A percentile compares a stretch with the other conserved stretches of the same genome.
phyloP scores from a whole-genome alignment of 2,888 invertebrate genomes.

The Eristalis pertinax region DNA sequence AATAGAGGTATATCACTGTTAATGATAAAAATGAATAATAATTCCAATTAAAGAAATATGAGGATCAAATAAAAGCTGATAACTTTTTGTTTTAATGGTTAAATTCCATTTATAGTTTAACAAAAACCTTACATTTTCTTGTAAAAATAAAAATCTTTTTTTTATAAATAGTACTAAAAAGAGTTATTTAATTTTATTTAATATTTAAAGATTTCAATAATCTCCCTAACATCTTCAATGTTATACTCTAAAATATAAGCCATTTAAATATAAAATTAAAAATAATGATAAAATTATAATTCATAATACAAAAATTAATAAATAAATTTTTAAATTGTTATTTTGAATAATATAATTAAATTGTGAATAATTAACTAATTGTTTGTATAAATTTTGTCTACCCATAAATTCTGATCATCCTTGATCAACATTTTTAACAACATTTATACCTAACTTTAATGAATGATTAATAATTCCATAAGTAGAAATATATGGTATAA shows the following conservation, averaged over 20 bases:
- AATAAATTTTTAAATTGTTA: conserved; percentile 83
- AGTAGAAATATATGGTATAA: conserved; percentile 83
- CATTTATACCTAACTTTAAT: conserved; percentile 81
- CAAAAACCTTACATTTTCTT: conserved; percentile 85
- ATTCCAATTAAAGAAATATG: too few relatives aligned
- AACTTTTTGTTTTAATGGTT: too few relatives aligned
- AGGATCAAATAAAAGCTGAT: too few relatives aligned
- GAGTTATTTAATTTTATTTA: too few relatives aligned
- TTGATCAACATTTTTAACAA: conserved; percentile 82
- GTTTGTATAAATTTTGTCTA: conserved; percentile 80
- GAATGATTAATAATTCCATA: too few relatives aligned
- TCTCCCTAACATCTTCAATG: conserved; percentile 82
- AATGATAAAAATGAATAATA: too few relatives aligned
- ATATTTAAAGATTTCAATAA: conserved; percentile 75
- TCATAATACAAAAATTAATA: conserved; percentile 82
- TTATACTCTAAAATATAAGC: conserved; percentile 81
- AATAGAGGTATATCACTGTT: too few relatives aligned
- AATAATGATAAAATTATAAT: conserved; percentile 75
- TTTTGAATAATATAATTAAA: conserved; percentile 81
- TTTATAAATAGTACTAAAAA: conserved; percentile 77
- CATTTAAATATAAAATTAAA: conserved; percentile 78
- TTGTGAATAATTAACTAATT: conserved; percentile 81
- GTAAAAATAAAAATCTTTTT: conserved; percentile 83
- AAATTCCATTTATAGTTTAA: too few relatives aligned
- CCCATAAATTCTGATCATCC: conserved; percentile 83